A percentile compares a stretch with the other conserved stretches of the same genome.
These are phyloP conservation scores for Gadopsis bispinosus DNA, from an alignment of 2,797 vertebrate genomes.

Conservation along the genomic window DNA sequence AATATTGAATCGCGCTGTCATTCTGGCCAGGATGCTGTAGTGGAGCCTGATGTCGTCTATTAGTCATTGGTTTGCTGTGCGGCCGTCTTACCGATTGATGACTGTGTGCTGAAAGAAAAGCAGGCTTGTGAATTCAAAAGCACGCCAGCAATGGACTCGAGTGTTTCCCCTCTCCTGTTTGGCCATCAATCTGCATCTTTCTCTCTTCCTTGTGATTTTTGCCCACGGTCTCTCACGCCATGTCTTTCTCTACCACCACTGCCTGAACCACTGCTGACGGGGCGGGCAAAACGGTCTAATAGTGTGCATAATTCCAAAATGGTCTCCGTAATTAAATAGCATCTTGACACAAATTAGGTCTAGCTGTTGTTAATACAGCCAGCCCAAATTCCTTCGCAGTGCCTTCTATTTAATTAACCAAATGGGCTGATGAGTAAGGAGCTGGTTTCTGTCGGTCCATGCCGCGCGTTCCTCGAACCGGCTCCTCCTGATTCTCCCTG, in stretches of 20 bases:
- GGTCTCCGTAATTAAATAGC: conserved; percentile 76
- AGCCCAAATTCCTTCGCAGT: conserved; percentile 67
- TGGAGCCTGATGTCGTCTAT: neutral
- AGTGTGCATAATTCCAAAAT: conserved; percentile 78
- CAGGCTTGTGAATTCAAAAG: neutral
- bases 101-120: neutral
- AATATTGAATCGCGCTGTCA: conserved; percentile 4
- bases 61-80: neutral
- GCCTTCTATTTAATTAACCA: conserved; percentile 77
- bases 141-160: neutral
- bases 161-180: conserved; percentile 13
- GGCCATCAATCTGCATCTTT: neutral
- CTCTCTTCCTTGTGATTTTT: conserved; percentile 2
- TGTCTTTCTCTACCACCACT: neutral
- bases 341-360: conserved; percentile 82
- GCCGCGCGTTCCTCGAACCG: neutral
- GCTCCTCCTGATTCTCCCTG: neutral
- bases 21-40: neutral
- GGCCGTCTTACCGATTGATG: neutral
- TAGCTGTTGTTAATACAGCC: conserved; percentile 74
- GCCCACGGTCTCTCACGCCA: neutral
- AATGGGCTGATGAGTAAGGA: conserved; percentile 76
- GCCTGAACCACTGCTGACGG: conserved; percentile 47
- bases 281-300: conserved; percentile 68
- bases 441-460: conserved; percentile 30